Percentiles rank a stretch among this genome's conserved stretches.
Evolutionary conservation across 2,113 vertebrate species (phyloP).

Genomic region (Pteruthius melanotis): DNA sequence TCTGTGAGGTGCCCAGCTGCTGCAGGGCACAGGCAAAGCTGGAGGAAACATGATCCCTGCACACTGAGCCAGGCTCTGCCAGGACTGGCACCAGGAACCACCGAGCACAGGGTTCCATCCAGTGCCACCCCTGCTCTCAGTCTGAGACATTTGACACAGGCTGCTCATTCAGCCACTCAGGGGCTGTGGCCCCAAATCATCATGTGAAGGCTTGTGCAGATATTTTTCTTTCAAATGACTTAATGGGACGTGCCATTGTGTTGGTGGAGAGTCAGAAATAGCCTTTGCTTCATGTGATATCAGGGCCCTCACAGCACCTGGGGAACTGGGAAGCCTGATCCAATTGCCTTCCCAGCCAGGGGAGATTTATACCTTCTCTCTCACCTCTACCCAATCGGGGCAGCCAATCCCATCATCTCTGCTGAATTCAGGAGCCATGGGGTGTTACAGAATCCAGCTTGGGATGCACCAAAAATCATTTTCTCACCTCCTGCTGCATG

Average conservation of each 20-base stretch:
- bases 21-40: rapidly evolving
- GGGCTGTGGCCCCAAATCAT: not conserved
- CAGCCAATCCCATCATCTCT: rapidly evolving
- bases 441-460: not conserved
- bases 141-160: not conserved
- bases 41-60: not conserved
- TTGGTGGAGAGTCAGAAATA: rapidly evolving
- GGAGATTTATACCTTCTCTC: not conserved
- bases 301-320: rapidly evolving
- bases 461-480: not conserved
- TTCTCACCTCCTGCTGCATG: rapidly evolving
- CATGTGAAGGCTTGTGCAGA: not conserved
- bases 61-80: rapidly evolving
- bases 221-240: not conserved
- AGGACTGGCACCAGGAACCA: not conserved
- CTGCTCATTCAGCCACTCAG: rapidly evolving
- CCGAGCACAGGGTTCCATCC: not conserved
- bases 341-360: not conserved
- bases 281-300: not conserved
- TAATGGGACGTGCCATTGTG: not conserved
- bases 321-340: not conserved
- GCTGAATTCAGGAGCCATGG: not conserved
- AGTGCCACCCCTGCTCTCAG: rapidly evolving
- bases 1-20: not conserved
- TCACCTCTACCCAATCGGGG: rapidly evolving